Evolutionary conservation across 2,797 vertebrate genomes (phyloP), one percentile per base, ranked within the genome.

Genomic region (Pelobates cultripes): DNA sequence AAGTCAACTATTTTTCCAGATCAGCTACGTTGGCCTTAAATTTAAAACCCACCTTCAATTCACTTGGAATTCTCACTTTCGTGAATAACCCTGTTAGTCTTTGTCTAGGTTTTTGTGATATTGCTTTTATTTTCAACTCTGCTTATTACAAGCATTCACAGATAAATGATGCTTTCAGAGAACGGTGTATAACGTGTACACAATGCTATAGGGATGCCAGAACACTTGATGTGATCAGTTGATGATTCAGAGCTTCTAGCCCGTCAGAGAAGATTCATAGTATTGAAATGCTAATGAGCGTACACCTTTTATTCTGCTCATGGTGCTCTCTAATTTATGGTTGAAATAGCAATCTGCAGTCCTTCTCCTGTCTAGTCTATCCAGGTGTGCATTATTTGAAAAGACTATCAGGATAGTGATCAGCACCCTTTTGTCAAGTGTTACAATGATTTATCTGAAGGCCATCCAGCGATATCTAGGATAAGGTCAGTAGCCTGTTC

Each of bases 271-370:
- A 78, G 76, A 83, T 78, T 83, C 71, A 53, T 57, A 61, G 76
- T 71, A 83, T 74, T 75, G 53, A 70, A 78, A 70, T 79, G 76
- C 71, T 83, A 83, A 83, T 79, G 70, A 83, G 64, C 42, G 53
- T 57, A 41, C 72, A 74, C 81, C 76, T 83, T 83, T 83, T 83
- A 78, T 83, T 83, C 76, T 53, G 68, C 64, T 79, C 72, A 45
- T 74, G 71, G 76, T 43, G 44, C 68, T n/a, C 40, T 63, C 71
- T 83, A 83, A 83, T 83, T 83, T 83, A 83, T 83, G 70, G 75
- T 78, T 83, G 81, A 78, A 69, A 51, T 71, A 47, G 47, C 53
- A 71, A 72, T 82, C 69, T 77, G 47, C 47, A 44, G 69, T 74
- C 53, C 81, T 70, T 60, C 63, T 75, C 66, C 69, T 79, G 81